These are phyloP conservation scores for Arctopsyche grandis DNA, from an alignment of 1,140 invertebrate genomes.

Conservation along the genomic window DNA sequence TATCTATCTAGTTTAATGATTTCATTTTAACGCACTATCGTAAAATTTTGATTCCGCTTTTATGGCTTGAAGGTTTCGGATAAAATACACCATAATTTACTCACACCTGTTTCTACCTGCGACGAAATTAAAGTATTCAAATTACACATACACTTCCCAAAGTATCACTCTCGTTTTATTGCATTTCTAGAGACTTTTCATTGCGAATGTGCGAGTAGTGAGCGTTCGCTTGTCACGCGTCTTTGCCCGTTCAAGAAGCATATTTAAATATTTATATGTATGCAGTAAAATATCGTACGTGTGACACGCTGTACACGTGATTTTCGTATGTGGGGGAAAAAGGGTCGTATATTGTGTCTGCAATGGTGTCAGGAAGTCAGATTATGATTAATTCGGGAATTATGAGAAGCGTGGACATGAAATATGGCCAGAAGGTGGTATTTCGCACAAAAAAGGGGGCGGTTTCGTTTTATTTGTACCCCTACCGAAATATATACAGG, in stretches of 20 bases:
- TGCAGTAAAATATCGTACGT: neutral
- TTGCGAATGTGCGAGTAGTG: neutral
- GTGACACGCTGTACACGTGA: neutral
- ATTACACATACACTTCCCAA: neutral
- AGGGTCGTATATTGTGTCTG: neutral
- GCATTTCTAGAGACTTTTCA: conserved; percentile 4
- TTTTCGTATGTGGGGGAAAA: neutral
- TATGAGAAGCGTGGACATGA: conserved; percentile 15
- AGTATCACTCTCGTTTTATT: conserved; percentile 5
- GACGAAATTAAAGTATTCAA: conserved; percentile 6
- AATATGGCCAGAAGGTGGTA: conserved; percentile 15
- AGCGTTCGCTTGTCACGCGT: neutral
- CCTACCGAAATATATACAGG: neutral
- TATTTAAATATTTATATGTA: neutral
- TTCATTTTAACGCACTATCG: conserved; percentile 3
- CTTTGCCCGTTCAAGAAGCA: neutral
- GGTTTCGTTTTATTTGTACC: neutral
- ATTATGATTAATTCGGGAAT: conserved; percentile 22
- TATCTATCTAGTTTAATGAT: neutral
- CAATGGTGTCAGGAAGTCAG: conserved; percentile 5
- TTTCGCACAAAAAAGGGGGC: conserved; percentile 6
- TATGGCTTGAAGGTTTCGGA: neutral
- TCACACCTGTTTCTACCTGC: neutral
- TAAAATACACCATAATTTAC: neutral
- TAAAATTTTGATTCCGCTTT: conserved; percentile 15